Base-by-base conservation (phyloP, 2,888 invertebrate species). In the Ophion slaviceki region DNA sequence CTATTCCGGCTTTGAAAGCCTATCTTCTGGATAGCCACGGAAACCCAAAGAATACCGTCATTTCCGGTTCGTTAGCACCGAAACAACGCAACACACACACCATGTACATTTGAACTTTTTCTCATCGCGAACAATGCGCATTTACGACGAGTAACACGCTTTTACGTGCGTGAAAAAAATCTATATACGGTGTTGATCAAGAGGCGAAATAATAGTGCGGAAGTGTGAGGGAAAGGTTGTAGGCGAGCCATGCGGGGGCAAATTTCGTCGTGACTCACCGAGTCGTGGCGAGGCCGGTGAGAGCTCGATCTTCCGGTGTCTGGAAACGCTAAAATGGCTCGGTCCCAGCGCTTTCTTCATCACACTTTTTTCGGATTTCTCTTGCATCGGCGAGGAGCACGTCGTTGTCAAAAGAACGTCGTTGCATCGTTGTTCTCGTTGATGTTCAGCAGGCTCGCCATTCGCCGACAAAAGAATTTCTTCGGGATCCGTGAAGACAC, bases 401-500 rank as follows among this genome's bases (percentile, higher is more conserved):
- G 32, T 47, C 11, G 74, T 32, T 64, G 59, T 45, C 62, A 2
- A 28, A 28, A 36, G 8, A 71, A 82, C 66, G 61, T 79, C 87
- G 79, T 80, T 62, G 84, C 81, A 32, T 80, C 74, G 74, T 57
- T 86, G 74, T 61, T 68, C 89, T 77, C 81, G 32, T 78, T 76
- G 74, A 47, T 86, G 74, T 61, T 68, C 89, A 80, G 82, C 88
- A 86, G 75, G 87, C 71, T 82, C 90, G 86, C 87, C 88, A 86
- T 96, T 95, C 53, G 53, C 96, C 90, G 84, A 53, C 62, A 82
- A 47, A 2, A 75, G 36, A 71, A 76, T 84, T 72, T 90, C 91
- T 24, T 93, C 93, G 10, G 97, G 96, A 94, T 97, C 97, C 89
- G 97, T 97, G 94, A 97, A 97, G 93, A 97, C 96, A 92, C 97